Conservation (phyloP, 2,797 vertebrate genomes). For the Sebastes taczanowskii region DNA sequence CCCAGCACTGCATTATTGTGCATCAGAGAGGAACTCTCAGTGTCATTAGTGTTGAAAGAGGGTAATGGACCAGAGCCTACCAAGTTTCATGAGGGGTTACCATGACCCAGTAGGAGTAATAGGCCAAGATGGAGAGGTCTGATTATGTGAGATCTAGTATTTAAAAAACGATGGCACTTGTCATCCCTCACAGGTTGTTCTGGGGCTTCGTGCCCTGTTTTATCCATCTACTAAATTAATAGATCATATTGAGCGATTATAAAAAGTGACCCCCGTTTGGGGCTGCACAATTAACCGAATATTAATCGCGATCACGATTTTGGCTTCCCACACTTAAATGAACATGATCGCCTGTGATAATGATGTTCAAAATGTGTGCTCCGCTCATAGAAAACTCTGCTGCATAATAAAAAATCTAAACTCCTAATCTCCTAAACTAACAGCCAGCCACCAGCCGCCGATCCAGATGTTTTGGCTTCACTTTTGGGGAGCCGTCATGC, state of each 20-base stretch:
- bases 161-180: constrained; percentile 37
- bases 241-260: constrained; percentile 47
- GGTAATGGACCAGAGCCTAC: constrained; percentile 69
- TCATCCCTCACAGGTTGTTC: constrained; percentile 43
- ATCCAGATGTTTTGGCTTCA: too few relatives aligned
- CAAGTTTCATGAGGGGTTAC: constrained; percentile 68
- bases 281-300: too few relatives aligned
- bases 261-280: constrained; percentile 43
- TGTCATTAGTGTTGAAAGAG: constrained; percentile 70
- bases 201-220: constrained; percentile 47
- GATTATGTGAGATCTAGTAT: constrained; percentile 59
- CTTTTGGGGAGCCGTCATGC: too few relatives aligned
- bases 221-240: constrained; percentile 50
- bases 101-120: constrained; percentile 67
- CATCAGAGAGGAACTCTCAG: constrained; percentile 68
- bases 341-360: too few relatives aligned
- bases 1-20: constrained; percentile 67
- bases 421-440: too few relatives aligned
- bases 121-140: constrained; percentile 57
- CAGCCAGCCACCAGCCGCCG: too few relatives aligned
- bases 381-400: too few relatives aligned
- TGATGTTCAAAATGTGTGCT: too few relatives aligned
- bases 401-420: too few relatives aligned
- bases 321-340: too few relatives aligned
- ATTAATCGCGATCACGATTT: too few relatives aligned